phyloP scores from a whole-genome alignment of 2,113 vertebrate genomes.

The Stigmatopora nigra region DNA sequence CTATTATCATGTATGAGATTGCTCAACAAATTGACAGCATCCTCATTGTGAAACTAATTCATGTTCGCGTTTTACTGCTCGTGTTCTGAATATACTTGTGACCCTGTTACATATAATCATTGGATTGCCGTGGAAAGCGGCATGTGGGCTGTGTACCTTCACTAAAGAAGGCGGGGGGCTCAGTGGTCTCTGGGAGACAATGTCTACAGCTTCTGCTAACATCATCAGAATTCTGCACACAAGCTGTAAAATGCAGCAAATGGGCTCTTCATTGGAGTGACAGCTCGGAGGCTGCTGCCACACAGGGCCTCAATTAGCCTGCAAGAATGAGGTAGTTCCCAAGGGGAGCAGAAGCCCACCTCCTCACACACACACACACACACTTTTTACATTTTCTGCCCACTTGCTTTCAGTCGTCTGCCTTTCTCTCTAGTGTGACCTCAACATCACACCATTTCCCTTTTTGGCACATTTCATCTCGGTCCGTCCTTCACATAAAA shows the following conservation, averaged over 20 bases:
- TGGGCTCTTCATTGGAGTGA: slow-evolving; percentile 62
- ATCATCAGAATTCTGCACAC: slow-evolving; percentile 70
- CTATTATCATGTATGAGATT: slow-evolving; percentile 44
- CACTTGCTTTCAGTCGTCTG: slow-evolving; percentile 8
- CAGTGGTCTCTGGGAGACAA: slow-evolving; percentile 14
- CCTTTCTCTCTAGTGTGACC: slow-evolving; percentile 25
- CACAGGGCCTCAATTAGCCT: slow-evolving; percentile 70
- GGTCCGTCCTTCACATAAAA: slow-evolving; percentile 8
- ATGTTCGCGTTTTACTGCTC: slow-evolving; percentile 26
- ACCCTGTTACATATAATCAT: slow-evolving; percentile 35
- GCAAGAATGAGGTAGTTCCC: slow-evolving; percentile 52
- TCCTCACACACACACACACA: slow-evolving; percentile 3
- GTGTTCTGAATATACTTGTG: slow-evolving; percentile 36
- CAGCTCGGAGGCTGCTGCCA: slow-evolving; percentile 53
- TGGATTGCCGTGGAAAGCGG: slow-evolving; percentile 12
- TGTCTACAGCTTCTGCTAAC: slow-evolving; percentile 31
- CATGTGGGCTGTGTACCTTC: slow-evolving; percentile 10
- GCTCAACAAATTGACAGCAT: slow-evolving; percentile 31
- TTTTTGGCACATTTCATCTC: slow-evolving; percentile 9
- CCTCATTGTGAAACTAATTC: slow-evolving; percentile 16
- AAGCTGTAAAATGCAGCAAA: slow-evolving; percentile 62
- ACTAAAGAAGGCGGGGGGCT: background rate
- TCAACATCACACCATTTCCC: slow-evolving; percentile 9
- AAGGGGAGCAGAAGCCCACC: slow-evolving; percentile 17
- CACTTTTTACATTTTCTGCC: slow-evolving; percentile 29